phyloP scores from a whole-genome alignment of 2,113 vertebrate species.

The Amia ocellicauda region DNA sequence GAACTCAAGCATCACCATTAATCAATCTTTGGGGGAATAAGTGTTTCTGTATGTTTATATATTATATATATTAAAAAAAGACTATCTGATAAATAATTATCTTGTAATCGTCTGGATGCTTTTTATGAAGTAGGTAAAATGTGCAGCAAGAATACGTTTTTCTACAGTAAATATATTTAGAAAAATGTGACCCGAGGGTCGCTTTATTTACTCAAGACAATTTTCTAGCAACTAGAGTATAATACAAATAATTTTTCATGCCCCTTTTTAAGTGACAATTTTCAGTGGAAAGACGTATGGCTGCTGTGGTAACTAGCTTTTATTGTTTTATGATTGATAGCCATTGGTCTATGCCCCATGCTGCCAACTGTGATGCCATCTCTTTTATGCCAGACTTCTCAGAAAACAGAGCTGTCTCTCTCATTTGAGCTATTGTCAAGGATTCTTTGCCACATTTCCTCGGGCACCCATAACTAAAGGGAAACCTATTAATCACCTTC shows the following conservation, averaged over 20 bases:
- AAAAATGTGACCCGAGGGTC: background rate
- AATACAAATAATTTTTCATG: constrained; percentile 1
- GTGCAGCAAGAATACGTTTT: background rate
- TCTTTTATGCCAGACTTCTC: constrained; percentile 28
- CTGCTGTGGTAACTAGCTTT: background rate
- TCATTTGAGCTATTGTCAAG: constrained; percentile 43
- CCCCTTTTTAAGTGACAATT: background rate
- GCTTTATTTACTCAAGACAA: constrained; percentile 8
- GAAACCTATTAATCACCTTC: constrained; percentile 56
- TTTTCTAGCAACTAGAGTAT: background rate
- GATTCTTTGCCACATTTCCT: constrained; percentile 25
- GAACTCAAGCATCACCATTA: too few relatives aligned
- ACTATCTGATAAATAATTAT: too few relatives aligned
- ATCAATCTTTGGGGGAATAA: too few relatives aligned
- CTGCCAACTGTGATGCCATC: constrained; percentile 18
- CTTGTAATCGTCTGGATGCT: background rate
- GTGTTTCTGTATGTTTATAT: too few relatives aligned
- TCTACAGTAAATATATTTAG: background rate
- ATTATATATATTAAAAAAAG: too few relatives aligned
- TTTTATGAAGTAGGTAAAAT: background rate
- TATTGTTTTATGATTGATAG: constrained; percentile 18
- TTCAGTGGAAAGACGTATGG: background rate
- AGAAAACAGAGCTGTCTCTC: constrained; percentile 34
- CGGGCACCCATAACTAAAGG: constrained; percentile 32
- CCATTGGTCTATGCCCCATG: constrained; percentile 15